Conservation (phyloP, 2,888 invertebrate genomes). For the Micoletzkya japonica region DNA sequence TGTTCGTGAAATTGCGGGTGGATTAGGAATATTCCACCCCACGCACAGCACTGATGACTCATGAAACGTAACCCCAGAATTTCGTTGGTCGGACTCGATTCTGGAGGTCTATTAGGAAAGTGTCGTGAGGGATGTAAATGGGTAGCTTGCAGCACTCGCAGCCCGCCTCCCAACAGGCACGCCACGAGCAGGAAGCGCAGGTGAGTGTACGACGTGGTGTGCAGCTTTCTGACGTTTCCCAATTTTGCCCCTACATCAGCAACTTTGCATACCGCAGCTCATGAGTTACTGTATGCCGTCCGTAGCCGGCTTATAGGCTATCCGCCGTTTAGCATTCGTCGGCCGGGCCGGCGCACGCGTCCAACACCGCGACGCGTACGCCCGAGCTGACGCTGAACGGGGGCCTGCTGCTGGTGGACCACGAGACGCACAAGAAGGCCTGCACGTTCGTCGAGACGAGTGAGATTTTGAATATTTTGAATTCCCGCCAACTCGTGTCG, state of each 20-base stretch:
- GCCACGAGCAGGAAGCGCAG: no score
- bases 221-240: not conserved
- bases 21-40: no score
- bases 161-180: no score
- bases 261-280: not conserved
- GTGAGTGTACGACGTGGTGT: no score
- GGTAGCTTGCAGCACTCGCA: no score
- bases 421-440: constrained; percentile 15
- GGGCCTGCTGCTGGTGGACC: constrained; percentile 20
- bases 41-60: no score
- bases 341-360: not conserved
- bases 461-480: not conserved
- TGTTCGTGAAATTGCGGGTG: no score
- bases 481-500: no score
- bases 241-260: not conserved
- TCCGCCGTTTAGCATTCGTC: not conserved
- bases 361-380: not conserved
- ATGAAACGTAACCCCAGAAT: no score
- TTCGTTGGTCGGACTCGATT: no score
- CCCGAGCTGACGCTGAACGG: constrained; percentile 12
- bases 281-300: not conserved
- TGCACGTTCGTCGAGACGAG: constrained; percentile 21
- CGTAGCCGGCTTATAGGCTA: not conserved
- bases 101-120: no score
- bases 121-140: no score